Evolutionary conservation across 2,113 vertebrate species (phyloP).

Genomic region (Cyanoramphus novaezelandiae): DNA sequence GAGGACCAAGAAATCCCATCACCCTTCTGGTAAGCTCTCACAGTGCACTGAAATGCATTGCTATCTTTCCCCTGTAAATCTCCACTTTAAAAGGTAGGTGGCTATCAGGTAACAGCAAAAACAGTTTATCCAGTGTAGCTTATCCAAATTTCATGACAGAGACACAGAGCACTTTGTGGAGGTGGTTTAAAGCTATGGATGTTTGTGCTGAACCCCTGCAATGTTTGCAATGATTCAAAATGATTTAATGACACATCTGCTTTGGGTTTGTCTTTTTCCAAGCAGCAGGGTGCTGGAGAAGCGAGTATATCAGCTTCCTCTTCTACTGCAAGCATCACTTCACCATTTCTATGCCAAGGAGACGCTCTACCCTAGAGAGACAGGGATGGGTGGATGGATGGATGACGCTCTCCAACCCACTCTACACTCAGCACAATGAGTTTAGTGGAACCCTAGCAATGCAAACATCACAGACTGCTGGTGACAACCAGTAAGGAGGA

Average conservation of each 20-base stretch:
- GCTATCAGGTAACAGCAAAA: neutral
- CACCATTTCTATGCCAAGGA: neutral
- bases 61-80: neutral
- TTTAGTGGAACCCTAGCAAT: neutral
- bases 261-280: neutral
- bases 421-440: neutral
- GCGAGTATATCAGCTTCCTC: rapidly evolving
- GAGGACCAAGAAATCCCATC: neutral
- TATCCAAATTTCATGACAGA: neutral
- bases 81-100: neutral
- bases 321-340: neutral
- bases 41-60: neutral
- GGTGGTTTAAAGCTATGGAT: neutral
- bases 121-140: neutral
- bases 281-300: neutral
- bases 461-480: neutral
- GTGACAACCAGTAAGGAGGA: neutral
- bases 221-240: neutral
- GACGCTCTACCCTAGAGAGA: neutral
- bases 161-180: neutral
- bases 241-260: neutral
- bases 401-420: neutral
- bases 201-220: neutral
- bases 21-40: neutral
- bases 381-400: neutral